Evolutionary conservation across 2,797 vertebrate species (phyloP), one percentile per base, ranked within the genome.

Genomic region (Pangasius mekongensis): DNA sequence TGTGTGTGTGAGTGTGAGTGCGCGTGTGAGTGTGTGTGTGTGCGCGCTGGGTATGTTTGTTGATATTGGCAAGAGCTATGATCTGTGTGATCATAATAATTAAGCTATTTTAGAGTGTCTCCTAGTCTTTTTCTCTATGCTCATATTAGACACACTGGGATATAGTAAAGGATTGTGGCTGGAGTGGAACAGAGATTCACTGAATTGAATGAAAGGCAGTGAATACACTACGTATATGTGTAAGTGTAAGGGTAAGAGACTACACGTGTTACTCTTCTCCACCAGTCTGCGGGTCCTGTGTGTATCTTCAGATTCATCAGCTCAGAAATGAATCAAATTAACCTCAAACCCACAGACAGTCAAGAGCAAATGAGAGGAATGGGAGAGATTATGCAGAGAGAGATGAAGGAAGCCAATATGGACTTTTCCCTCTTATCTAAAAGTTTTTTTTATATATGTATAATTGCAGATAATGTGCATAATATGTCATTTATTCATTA

Each of bases 41-140:
- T 67, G 30, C 36, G n/a, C 87, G 24, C 81, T 88, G 80, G 58
- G 84, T 33, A 39, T 80, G 73, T 64, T 94, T 96, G 93, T 93
- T 93, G 91, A 94, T 95, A 94, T 95, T 96, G 96, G 96, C 95
- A 95, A 94, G 93, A 93, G 92, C 80, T 69, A 39, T 66, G 60
- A 84, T 33, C 89, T 83, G 94, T 95, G 94, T 95, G 96, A 97
- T 97, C 96, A 96, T 96, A 97, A 96, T 97, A 96, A 96, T 97
- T 95, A 95, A 95, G 94, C 92, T 92, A 39, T 95, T 94, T 94
- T 93, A 93, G 91, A 95, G 93, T 92, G 89, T 91, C 92, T 74
- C 64, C 64, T 49, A 39, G 78, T 52, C 67, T 33, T 52, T 39
- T 58, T 62, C 24, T n/a, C 43, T 64, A 14, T 33, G 47, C 78